Evolutionary conservation across 2,797 vertebrate species (phyloP).

Genomic region (Serranus cabrilla): DNA sequence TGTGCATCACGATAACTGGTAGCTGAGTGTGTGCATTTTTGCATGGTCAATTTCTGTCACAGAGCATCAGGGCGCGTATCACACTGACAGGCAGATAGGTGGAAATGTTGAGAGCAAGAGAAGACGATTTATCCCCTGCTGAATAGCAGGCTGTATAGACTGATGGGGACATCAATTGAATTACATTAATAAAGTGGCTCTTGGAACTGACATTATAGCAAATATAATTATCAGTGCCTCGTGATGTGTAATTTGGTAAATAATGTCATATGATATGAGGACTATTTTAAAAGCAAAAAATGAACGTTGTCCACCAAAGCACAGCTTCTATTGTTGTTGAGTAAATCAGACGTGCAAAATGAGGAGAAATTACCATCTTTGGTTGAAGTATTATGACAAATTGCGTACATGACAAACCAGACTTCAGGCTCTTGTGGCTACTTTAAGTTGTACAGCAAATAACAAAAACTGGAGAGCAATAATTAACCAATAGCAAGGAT

Average conservation of each 20-base stretch:
- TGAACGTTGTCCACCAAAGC: background rate
- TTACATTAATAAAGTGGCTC: conserved; percentile 33
- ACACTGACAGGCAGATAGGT: conserved; percentile 1
- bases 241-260: conserved; percentile 47
- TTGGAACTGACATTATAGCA: conserved; percentile 46
- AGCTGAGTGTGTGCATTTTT: background rate
- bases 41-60: background rate
- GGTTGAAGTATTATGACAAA: background rate
- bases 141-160: conserved; percentile 20
- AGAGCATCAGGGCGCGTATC: conserved; percentile 12
- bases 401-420: background rate
- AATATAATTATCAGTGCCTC: conserved; percentile 42
- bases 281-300: conserved; percentile 33
- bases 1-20: background rate
- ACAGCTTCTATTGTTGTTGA: background rate
- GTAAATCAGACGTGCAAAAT: conserved; percentile 33
- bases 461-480: background rate
- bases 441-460: background rate
- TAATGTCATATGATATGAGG: conserved; percentile 42
- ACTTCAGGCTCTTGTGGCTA: background rate
- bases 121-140: conserved; percentile 22
- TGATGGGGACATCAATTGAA: conserved; percentile 42
- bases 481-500: background rate
- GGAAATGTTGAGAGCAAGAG: conserved; percentile 2
- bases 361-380: background rate